Base-by-base conservation (phyloP, 1,140 invertebrate genomes). In the Antheraea pernyi region DNA sequence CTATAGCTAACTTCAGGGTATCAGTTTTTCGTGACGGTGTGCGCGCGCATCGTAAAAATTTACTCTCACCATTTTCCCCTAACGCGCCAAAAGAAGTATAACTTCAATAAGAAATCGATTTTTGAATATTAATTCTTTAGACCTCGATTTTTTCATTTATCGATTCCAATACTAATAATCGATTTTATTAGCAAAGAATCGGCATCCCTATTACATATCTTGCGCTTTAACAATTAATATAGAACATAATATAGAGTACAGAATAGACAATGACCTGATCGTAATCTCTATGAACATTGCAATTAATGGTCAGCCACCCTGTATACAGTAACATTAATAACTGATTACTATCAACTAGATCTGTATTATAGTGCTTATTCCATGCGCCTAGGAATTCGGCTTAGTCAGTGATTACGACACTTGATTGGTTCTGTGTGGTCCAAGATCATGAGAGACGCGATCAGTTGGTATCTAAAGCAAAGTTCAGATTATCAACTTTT, bases 361-460 rank as follows among this genome's bases (percentile, higher is more conserved):
- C 60, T 67, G 11, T 63, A 67, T 64, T 19, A 46, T 71, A 68
- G 61, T 60, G 36, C 63, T 53, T 63, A 63, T 70, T 67, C 61
- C 58, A 65, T 72, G 64, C 63, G n/a, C 64, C 62, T 69, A 30
- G 72, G 72, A 73, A 70, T 73, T 70, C 36, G 62, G 37, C 39
- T 73, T 73, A 73, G 68, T 73, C 72, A 73, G n/a, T 70, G 19
- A n/a, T 69, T 73, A 58, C 61, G 68, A 16, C 66, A 70, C 48
- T 36, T 53, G 68, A 66, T 61, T 59, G 22, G 9, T 61, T 70
- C 42, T n/a, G 37, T 64, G 10, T 42, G 36, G 36, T 11, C 0
- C 39, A 48, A 65, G 19, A 10, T 37, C 3, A 30, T 46, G 22
- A 53, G 42, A 39, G 42, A 42, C 13, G 37, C 42, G 64, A 46